These are phyloP conservation scores for Acropternis orthonyx DNA, from an alignment of 2,797 vertebrate genomes.

Conservation along the genomic window DNA sequence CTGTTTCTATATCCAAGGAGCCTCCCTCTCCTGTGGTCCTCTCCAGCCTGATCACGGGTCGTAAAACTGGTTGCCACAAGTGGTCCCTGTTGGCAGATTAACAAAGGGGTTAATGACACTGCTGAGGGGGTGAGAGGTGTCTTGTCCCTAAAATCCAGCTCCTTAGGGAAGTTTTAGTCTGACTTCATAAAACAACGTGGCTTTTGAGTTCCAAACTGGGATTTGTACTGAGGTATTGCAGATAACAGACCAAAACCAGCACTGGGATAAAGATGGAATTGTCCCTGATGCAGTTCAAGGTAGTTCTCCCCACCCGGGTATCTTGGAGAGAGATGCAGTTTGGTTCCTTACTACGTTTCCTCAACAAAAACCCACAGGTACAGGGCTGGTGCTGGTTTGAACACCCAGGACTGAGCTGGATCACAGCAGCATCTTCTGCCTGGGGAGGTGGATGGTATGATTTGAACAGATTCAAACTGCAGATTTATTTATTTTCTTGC, in stretches of 20 bases:
- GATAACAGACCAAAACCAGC: background rate
- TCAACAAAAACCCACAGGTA: background rate
- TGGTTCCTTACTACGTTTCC: background rate
- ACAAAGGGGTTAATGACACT: background rate
- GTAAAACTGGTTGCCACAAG: background rate
- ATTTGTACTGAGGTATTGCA: rapidly evolving
- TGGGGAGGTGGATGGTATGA: rapidly evolving
- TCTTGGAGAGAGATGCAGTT: background rate
- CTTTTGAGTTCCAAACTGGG: background rate
- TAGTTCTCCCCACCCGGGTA: background rate
- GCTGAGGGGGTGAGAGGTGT: background rate
- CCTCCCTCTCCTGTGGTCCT: background rate
- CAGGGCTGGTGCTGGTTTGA: conserved; percentile 27
- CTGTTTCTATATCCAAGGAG: background rate
- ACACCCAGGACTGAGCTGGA: background rate
- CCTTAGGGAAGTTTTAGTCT: background rate
- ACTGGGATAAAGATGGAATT: background rate
- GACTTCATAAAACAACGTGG: background rate
- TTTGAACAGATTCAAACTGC: background rate
- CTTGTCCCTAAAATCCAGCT: background rate
- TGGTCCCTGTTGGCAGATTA: background rate
- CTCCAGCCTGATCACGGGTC: rapidly evolving
- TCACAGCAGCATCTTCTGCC: background rate
- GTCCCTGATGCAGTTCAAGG: background rate
- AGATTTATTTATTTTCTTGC: background rate